phyloP scores from a whole-genome alignment of 2,113 vertebrate genomes.

The Anseranas semipalmata region DNA sequence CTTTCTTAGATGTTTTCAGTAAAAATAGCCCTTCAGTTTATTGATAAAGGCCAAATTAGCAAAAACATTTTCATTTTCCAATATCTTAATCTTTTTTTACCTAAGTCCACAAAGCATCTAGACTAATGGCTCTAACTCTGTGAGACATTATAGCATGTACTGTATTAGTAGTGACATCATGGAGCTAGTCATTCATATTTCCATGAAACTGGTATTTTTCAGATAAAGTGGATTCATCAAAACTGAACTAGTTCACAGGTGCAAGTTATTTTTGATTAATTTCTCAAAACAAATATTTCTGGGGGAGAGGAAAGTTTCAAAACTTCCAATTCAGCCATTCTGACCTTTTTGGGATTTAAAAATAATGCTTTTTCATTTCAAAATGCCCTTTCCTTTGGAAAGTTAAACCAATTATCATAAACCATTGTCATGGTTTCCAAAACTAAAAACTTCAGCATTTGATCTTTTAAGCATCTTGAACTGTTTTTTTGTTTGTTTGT shows the following conservation, averaged over 20 bases:
- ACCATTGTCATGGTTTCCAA: too few species aligned
- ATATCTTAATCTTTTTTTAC: background rate
- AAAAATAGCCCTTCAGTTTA: background rate
- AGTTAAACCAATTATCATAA: constrained; percentile 18
- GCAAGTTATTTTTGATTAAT: background rate
- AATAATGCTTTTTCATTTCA: background rate
- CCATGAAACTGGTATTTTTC: background rate
- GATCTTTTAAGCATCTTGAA: background rate
- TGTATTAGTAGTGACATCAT: background rate
- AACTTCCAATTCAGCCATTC: background rate
- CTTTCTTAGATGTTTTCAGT: background rate
- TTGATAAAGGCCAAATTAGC: background rate
- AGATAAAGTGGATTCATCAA: background rate
- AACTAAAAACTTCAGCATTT: background rate
- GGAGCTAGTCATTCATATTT: background rate
- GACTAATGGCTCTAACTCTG: background rate
- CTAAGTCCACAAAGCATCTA: background rate
- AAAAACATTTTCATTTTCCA: background rate
- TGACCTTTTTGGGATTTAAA: constrained; percentile 17
- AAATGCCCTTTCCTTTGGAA: constrained; percentile 40
- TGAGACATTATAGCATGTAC: background rate
- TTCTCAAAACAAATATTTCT: constrained; percentile 4
- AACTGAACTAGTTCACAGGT: background rate
- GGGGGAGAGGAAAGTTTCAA: background rate
- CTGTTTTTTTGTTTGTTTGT: background rate